Percentiles rank a stretch among this genome's conserved stretches.
These are phyloP conservation scores for Sarcophaga caerulescens DNA, from an alignment of 2,888 invertebrate genomes.

Conservation along the genomic window DNA sequence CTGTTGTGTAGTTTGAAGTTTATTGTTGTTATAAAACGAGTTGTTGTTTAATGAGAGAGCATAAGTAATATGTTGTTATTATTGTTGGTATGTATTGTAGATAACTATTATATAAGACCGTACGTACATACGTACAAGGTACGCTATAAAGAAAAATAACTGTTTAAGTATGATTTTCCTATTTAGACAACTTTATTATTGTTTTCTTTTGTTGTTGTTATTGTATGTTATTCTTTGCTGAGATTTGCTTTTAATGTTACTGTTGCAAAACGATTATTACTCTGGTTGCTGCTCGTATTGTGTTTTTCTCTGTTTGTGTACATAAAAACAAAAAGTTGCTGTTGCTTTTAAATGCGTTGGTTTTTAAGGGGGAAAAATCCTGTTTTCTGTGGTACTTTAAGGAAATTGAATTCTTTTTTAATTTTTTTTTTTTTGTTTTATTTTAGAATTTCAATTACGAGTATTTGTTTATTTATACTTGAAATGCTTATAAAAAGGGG, in stretches of 20 bases:
- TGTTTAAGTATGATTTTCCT: conserved; percentile 9
- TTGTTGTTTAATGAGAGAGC: conserved; percentile 46
- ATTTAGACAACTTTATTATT: conserved; percentile 62
- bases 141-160: no score
- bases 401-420: no score
- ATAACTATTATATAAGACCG: no score
- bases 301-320: background rate
- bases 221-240: conserved; percentile 39
- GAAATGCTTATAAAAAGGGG: background rate
- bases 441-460: background rate
- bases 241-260: background rate
- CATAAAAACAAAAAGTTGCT: background rate
- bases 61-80: conserved; percentile 12
- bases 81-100: conserved; percentile 8
- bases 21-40: conserved; percentile 37
- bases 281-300: no score
- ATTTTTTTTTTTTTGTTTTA: background rate
- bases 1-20: background rate
- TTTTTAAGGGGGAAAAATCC: conserved; percentile 33
- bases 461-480: background rate
- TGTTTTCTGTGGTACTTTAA: background rate
- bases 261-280: background rate
- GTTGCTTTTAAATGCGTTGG: background rate
- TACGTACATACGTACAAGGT: no score
- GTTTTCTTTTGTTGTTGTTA: conserved; percentile 18